Evolutionary conservation across 2,113 vertebrate genomes (phyloP), one percentile per base, ranked within the genome.

Genomic region (Rhipidura dahli): DNA sequence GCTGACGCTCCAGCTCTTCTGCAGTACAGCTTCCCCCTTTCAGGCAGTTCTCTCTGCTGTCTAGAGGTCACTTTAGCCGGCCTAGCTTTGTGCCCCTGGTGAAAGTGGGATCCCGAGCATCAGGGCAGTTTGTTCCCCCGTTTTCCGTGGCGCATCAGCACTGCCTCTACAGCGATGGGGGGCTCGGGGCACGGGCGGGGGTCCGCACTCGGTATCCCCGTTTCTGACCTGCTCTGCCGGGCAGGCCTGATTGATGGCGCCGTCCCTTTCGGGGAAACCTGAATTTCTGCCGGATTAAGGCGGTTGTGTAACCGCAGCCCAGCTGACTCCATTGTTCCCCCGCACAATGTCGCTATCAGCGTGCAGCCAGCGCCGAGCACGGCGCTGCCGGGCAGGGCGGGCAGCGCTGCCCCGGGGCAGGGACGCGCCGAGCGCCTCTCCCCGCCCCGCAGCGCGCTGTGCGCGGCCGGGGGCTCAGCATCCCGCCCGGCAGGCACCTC

Each of bases 81-180:
- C 22, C 7, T 1, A 12, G 39, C 19, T 23, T 49, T 18, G 57
- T 9, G 20, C 4, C 64, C 30, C 28, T 13, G 49, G 9, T 30
- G 65, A 15, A 37, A 27, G 19, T 6, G 6, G 15, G 31, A 49
- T 31, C n/a, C 30, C 28, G 12, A 0, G 9, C 9, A 7, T 14
- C 30, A 9, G 23, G 6, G 20, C 42, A 18, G 8, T 27, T 35
- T 9, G 50, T 10, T 45, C 16, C 21, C 18, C 37, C 13, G 0
- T 44, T 30, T 9, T 31, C 65, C 6, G 21, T 0, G 44, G 53
- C 1, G 27, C 40, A 5, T 7, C 10, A 30, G 63, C 69, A 39
- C 6, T 0, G 15, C 8, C 3, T 10, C 27, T 5, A 7, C 54
- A 40, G 21, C 12, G 5, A 7, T 0, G 4, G 51, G 4, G 3